Base-by-base conservation (phyloP, 2,888 invertebrate species). In the Thumatha senex region DNA sequence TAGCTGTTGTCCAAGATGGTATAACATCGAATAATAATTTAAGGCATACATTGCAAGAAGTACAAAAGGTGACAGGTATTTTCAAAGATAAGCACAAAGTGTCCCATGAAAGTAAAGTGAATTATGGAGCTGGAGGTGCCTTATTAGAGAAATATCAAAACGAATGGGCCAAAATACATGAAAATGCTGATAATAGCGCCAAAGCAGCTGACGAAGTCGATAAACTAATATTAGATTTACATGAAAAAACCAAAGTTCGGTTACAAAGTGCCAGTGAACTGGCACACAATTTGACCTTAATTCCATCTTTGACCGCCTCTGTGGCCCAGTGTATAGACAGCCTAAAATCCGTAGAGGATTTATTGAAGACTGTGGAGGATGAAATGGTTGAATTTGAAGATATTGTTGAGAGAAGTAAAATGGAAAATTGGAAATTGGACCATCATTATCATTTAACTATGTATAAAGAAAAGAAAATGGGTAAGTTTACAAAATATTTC, bases 401-500 rank as follows among this genome's bases (percentile, higher is more conserved):
- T 70, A 76, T 95, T 51, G 93, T 95, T 11, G 95, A 96, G 71
- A 93, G 93, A 56, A 91, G 93, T 56, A 95, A 95, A 58, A 92
- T 96, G 74, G 94, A 95, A 70, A 94, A 93, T 71, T 93, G 94
- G 83, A 95, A 96, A 78, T 75, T 94, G 39, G 95, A 95, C 70
- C 95, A 96, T 72, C 91, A 94, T 62, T 94, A 95, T 72, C 95
- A 96, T 61, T 86, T 96, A 47, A 93, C 94, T 13, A 80, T 95
- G 61, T 95, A 95, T 66, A 94, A 95, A 76, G 94, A 95, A 65
- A 94, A 94, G 67, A 95, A 95, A 85, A 87, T 95, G 78, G 93
- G 96, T 95, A 80, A 73, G 73, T 56, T 46, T 1, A 15, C n/a
- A 15, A 13, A 8, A 7, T 31, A 10, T 5, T 31, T 24, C 2